Evolutionary conservation across 2,888 invertebrate species (phyloP).

Genomic region (Patella pellucida): DNA sequence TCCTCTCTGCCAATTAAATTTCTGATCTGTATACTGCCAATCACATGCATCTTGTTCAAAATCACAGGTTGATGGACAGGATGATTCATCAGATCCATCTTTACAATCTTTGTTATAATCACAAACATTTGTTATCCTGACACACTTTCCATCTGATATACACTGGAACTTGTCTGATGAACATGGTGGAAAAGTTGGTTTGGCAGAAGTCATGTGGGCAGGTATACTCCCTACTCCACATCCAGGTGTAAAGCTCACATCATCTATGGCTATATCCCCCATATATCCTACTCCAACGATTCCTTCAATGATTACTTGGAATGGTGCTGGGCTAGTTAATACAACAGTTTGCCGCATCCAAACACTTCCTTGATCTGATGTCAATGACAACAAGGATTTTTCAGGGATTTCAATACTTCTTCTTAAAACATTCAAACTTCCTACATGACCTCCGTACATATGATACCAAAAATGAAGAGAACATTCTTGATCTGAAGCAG

Average conservation of each 20-base stretch:
- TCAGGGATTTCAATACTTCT: constrained; percentile 37
- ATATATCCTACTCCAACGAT: constrained; percentile 54
- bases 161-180: constrained; percentile 34
- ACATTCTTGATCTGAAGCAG: constrained; percentile 42
- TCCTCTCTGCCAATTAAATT: constrained; percentile 59
- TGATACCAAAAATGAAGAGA: constrained; percentile 63
- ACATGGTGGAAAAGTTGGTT: constrained; percentile 28
- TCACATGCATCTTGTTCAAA: constrained; percentile 62
- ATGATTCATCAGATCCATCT: constrained; percentile 41
- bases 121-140: constrained; percentile 38
- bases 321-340: constrained; percentile 39
- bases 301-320: constrained; percentile 59
- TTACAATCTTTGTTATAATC: constrained; percentile 44
- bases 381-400: constrained; percentile 32
- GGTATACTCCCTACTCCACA: constrained; percentile 47
- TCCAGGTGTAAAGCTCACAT: constrained; percentile 61
- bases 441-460: constrained; percentile 60
- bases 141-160: constrained; percentile 43
- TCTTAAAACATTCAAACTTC: constrained; percentile 48
- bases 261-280: constrained; percentile 66
- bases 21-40: constrained; percentile 51
- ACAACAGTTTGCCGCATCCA: constrained; percentile 45
- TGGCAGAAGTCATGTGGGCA: constrained; percentile 27
- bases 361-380: constrained; percentile 42
- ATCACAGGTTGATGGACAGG: constrained; percentile 55